Evolutionary conservation across 2,113 vertebrate genomes (phyloP), one percentile per base, ranked within the genome.

Genomic region (Girardinichthys multiradiatus): DNA sequence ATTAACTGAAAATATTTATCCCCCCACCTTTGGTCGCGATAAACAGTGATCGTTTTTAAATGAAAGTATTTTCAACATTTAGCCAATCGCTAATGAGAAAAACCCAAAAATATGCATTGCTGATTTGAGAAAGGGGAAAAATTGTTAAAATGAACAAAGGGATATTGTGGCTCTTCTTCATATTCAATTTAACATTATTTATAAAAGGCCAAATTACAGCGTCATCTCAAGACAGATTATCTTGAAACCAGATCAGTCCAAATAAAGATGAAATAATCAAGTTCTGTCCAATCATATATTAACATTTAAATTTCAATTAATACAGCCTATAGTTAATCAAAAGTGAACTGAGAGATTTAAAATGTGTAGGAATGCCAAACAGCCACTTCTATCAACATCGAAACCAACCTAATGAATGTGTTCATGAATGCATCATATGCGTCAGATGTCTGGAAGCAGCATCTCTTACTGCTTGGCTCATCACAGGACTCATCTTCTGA

Each of bases 401-500:
- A 51, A n/a, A 24, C 10, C 7, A 24, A 51, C 48, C 2, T 51
- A 19, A 51, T 3, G 2, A 51, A 9, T 1, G 21, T 24, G 21
- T 51, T 51, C 9, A 4, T 24, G 12, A 72, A 37, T 29, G 68
- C 5, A 8, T 76, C 45, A 57, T 63, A 39, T 37, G 48, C 4
- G 42, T n/a, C 7, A 28, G 30, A 70, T 64, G 69, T 68, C 45
- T 79, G 61, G 31, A 57, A 58, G 15, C 8, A n/a, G 45, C 28
- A 30, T 29, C 27, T 45, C 57, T 12, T 29, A 31, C 31, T 31
- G 61, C 12, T 64, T 75, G 69, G 70, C n/a, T n/a, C n/a, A n/a
- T n/a, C n/a, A n/a, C n/a, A n/a, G n/a, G n/a, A n/a, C n/a, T 83
- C 84, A 89, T 12, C 35, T 19, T 33, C 26, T 65, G 29, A 78